Base-by-base conservation (phyloP, 2,888 invertebrate species). In the Lepidonotus clava region DNA sequence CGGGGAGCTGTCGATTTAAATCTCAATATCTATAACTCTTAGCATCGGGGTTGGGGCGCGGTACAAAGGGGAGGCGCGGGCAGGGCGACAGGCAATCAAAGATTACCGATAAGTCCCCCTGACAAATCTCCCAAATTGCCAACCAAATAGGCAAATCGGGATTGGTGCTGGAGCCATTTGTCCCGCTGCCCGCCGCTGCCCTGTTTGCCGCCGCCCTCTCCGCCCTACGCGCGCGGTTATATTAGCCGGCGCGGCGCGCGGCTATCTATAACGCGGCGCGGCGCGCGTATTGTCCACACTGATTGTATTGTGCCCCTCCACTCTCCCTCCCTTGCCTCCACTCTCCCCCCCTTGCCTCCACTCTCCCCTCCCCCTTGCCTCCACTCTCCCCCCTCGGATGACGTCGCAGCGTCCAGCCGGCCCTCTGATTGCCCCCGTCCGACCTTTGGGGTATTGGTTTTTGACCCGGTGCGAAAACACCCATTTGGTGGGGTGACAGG, bases 1-100 rank as follows among this genome's bases (percentile, higher is more conserved):
- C n/a, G n/a, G n/a, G n/a, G n/a, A n/a, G n/a, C 32, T 77, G 77
- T 77, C 77, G 77, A 77, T 77, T 77, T 77, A 77, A 77, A 77
- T 77, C 77, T 77, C 77, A 77, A 77, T 77, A 77, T 77, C 77
- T 77, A 77, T 77, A 77, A 77, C 77, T 77, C 77, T 77, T 24
- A 77, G 40, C 24, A 77, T 77, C 77, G n/a, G n/a, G 40, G 4
- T 14, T 24, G 4, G 5, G 11, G n/a, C 41, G n/a, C 77, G 40
- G 40, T 77, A 77, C 77, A 46, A 77, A 46, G 24, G 77, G 38
- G 40, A 38, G 46, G 40, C 41, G 5, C 40, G 36, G 71, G 77
- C 32, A 67, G 32, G 67, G 32, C 67, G 77, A 77, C 77, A 77
- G 77, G 77, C 77, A 77, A 77, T 77, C 77, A 77, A 40, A 77